Conservation (phyloP, 2,113 vertebrate genomes). For the Aegithalos caudatus region DNA sequence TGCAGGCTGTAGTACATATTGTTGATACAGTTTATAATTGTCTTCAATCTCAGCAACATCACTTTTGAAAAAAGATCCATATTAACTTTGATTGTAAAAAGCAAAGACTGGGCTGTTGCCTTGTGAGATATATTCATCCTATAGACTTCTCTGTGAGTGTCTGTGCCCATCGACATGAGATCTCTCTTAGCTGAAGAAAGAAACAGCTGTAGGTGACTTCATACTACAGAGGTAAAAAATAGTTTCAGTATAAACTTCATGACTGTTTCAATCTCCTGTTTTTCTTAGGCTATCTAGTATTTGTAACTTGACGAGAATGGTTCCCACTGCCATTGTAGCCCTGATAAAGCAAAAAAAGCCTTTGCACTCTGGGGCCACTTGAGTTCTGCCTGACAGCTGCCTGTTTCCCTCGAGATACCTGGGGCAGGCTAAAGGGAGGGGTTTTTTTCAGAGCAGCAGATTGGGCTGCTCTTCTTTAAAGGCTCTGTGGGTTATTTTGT, state of each 20-base stretch:
- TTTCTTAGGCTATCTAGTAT: conserved; percentile 55
- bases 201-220: conserved; percentile 42
- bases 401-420: not conserved
- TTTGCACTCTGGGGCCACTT: conserved; percentile 32
- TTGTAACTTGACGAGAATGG: conserved; percentile 27
- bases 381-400: conserved; percentile 47
- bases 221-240: conserved; percentile 19
- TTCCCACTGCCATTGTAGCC: conserved; percentile 55
- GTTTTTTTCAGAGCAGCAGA: not conserved
- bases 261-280: conserved; percentile 61
- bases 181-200: conserved; percentile 17
- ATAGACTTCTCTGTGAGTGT: conserved; percentile 35
- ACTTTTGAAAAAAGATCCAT: conserved; percentile 41
- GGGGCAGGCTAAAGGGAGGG: not conserved
- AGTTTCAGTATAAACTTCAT: conserved; percentile 44
- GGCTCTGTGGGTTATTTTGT: conserved; percentile 18
- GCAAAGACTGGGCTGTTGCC: conserved; percentile 16
- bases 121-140: conserved; percentile 10
- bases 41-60: conserved; percentile 47
- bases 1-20: conserved; percentile 61
- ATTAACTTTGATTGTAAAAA: conserved; percentile 29
- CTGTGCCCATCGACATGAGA: not conserved
- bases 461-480: not conserved
- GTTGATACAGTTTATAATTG: conserved; percentile 62
- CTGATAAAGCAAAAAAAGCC: conserved; percentile 49